phyloP scores from a whole-genome alignment of 1,140 invertebrate genomes.

The Trachelipus rathkii region DNA sequence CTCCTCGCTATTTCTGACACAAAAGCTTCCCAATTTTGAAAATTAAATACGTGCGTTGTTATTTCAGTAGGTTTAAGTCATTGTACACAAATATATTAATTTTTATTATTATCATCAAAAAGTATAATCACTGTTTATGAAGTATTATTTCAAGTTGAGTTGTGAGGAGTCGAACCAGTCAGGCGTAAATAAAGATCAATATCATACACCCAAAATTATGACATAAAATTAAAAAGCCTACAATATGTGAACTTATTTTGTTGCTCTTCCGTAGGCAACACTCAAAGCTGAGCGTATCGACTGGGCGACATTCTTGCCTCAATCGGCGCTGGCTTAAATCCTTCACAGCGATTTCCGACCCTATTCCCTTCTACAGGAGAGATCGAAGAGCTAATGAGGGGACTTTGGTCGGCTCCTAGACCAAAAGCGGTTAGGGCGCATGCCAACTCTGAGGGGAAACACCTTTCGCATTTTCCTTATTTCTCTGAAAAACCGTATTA shows the following conservation, averaged over 20 bases:
- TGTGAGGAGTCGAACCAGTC: neutral
- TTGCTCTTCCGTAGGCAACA: slow-evolving; percentile 8
- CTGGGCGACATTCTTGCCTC: slow-evolving; percentile 10
- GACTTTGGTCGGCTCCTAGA: slow-evolving; percentile 8
- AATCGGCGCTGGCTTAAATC: neutral
- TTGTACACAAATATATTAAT: neutral
- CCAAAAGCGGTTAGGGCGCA: slow-evolving; percentile 2
- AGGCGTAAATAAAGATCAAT: slow-evolving; percentile 10
- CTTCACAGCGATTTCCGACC: neutral
- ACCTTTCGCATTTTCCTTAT: slow-evolving; percentile 4
- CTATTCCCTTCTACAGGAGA: neutral
- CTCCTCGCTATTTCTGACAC: neutral
- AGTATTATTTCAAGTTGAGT: neutral
- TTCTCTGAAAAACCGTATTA: slow-evolving; percentile 8
- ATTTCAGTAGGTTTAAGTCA: neutral
- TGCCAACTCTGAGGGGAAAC: slow-evolving; percentile 10
- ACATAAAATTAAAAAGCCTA: slow-evolving; percentile 13
- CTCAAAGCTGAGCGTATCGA: slow-evolving; percentile 6
- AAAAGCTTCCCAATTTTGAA: neutral
- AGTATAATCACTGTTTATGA: neutral
- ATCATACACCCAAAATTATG: slow-evolving; percentile 2
- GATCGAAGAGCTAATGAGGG: neutral
- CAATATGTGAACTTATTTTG: slow-evolving; percentile 5
- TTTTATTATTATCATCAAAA: neutral
- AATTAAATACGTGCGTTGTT: neutral